These are phyloP conservation scores for Polyommatus icarus DNA, from an alignment of 2,888 invertebrate species.

Conservation along the genomic window DNA sequence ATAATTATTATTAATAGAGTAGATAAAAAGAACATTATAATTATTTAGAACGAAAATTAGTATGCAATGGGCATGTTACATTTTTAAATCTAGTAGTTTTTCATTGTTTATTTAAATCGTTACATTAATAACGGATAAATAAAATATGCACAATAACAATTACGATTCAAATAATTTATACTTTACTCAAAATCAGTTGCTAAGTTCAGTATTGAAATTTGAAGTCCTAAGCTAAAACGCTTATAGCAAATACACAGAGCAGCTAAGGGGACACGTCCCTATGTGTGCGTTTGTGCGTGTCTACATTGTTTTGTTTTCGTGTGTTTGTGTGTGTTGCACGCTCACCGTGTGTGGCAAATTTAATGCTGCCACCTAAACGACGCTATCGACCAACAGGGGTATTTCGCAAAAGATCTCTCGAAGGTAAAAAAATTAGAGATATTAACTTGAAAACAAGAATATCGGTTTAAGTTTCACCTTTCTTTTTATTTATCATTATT, in stretches of 20 bases:
- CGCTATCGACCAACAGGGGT: constrained; percentile 85
- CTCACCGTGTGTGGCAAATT: constrained; percentile 79
- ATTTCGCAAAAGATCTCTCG: constrained; percentile 98
- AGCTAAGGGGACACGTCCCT: constrained; percentile 68
- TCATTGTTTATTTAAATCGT: constrained; percentile 28
- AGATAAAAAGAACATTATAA: constrained; percentile 19
- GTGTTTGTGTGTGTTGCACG: constrained; percentile 82
- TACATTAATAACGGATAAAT: background rate
- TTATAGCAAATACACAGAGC: constrained; percentile 79
- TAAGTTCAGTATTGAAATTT: constrained; percentile 36
- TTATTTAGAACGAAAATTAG: constrained; percentile 22
- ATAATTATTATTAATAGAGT: constrained; percentile 21
- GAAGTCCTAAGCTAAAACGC: constrained; percentile 49
- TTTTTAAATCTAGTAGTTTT: constrained; percentile 26
- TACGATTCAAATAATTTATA: background rate
- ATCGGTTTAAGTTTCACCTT: constrained; percentile 66
- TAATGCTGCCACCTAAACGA: constrained; percentile 75
- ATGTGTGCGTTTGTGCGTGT: constrained; percentile 79
- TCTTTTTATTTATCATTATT: constrained; percentile 50
- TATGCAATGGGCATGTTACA: constrained; percentile 29
- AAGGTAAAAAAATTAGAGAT: constrained; percentile 89
- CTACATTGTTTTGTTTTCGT: constrained; percentile 81
- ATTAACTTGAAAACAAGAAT: constrained; percentile 63
- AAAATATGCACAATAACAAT: background rate
- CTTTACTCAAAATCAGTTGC: constrained; percentile 10